phyloP scores from a whole-genome alignment of 2,888 invertebrate species.

The Muschampia plurimacula region DNA sequence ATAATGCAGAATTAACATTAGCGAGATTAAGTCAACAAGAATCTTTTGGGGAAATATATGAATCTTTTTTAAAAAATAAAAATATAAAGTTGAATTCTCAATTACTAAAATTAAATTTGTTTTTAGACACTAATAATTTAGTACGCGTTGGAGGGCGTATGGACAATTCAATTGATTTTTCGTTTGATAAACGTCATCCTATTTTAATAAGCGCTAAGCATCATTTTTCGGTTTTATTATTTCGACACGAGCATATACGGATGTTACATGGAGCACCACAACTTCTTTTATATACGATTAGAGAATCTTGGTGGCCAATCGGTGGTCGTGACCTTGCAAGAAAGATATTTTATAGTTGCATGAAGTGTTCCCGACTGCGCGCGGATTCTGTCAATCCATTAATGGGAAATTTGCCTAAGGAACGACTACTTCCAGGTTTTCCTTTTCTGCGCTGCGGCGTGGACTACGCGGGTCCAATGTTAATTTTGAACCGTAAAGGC shows the following conservation, averaged over 20 bases:
- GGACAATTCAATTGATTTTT: slow-evolving; percentile 18
- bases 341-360: slow-evolving; percentile 34
- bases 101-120: slow-evolving; percentile 3
- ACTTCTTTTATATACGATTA: slow-evolving; percentile 19
- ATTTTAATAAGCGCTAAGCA: slow-evolving; percentile 39
- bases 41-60: too few species aligned
- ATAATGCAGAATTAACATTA: too few species aligned
- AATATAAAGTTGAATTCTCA: too few species aligned
- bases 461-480: slow-evolving; percentile 39
- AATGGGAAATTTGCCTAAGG: slow-evolving; percentile 43
- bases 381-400: slow-evolving; percentile 37
- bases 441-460: slow-evolving; percentile 25
- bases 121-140: slow-evolving; percentile 15
- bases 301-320: slow-evolving; percentile 42
- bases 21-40: too few species aligned
- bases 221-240: slow-evolving; percentile 35
- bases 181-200: slow-evolving; percentile 40
- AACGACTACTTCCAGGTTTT: slow-evolving; percentile 33
- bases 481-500: slow-evolving; percentile 37
- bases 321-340: slow-evolving; percentile 42
- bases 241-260: slow-evolving; percentile 35
- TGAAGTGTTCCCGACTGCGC: slow-evolving; percentile 36
- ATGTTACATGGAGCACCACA: slow-evolving; percentile 43
- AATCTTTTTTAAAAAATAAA: too few species aligned
- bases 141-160: slow-evolving; percentile 37